Percentiles rank a stretch among this genome's conserved stretches.
Conservation (phyloP, 2,888 invertebrate genomes). For the Phortica okadai region DNA sequence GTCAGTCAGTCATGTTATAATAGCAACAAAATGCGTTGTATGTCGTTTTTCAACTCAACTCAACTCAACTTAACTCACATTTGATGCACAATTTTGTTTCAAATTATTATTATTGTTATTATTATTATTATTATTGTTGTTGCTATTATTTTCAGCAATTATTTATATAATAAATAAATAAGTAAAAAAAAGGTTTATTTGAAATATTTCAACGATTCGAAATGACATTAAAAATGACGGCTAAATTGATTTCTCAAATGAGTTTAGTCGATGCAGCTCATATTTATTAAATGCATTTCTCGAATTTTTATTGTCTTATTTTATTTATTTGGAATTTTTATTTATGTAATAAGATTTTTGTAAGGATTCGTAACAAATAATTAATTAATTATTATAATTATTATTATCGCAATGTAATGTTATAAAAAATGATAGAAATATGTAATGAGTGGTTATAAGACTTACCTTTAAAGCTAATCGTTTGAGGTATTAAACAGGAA, state of each 20-base stretch:
- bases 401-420: too few species aligned
- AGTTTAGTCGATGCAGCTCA: neutral
- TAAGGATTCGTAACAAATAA: too few species aligned
- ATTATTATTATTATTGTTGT: neutral
- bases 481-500: slow-evolving; percentile 54
- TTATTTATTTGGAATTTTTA: neutral
- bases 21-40: too few species aligned
- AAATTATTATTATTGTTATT: neutral
- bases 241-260: neutral
- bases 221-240: neutral
- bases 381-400: too few species aligned
- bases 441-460: neutral
- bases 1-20: neutral
- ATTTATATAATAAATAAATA: neutral
- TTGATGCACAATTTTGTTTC: too few species aligned
- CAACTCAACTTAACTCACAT: too few species aligned
- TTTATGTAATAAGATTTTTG: neutral
- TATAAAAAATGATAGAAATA: too few species aligned
- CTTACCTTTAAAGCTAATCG: slow-evolving; percentile 17
- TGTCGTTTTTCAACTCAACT: too few species aligned
- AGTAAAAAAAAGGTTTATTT: neutral
- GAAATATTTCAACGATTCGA: neutral
- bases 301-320: neutral
- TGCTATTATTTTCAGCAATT: neutral
- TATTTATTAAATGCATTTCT: neutral